These are phyloP conservation scores for Perodicticus potto DNA, from an alignment of 2,797 vertebrate genomes.

Conservation along the genomic window DNA sequence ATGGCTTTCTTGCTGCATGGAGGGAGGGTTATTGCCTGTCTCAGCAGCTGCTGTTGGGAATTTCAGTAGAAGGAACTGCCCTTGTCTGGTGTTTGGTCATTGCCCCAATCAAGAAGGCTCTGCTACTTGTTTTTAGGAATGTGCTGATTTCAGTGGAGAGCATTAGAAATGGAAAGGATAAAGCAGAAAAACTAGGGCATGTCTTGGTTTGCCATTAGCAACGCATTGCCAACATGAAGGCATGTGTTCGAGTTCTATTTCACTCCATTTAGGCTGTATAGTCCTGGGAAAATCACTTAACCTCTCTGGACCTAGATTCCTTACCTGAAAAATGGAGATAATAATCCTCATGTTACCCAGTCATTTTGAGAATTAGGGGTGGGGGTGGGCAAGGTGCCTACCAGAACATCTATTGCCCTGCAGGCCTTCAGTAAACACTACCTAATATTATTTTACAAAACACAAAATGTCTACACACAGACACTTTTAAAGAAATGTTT, in stretches of 20 bases:
- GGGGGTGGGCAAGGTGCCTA: neutral
- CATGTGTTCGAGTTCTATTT: no score
- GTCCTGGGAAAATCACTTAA: neutral
- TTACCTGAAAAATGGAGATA: constrained; percentile 7
- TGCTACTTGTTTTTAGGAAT: neutral
- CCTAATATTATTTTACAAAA: neutral
- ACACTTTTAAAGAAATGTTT: neutral
- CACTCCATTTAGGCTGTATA: neutral
- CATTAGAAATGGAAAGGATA: neutral
- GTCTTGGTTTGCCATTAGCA: neutral
- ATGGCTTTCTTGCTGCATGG: neutral
- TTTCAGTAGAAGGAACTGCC: neutral
- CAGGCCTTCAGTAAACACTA: neutral
- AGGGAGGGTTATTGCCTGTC: neutral
- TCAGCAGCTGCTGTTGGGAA: neutral
- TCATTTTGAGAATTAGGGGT: constrained; percentile 41
- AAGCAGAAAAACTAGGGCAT: neutral
- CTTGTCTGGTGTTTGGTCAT: neutral
- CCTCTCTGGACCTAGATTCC: neutral
- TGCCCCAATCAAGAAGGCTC: neutral
- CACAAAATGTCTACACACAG: neutral
- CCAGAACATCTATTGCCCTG: neutral
- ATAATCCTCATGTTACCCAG: neutral
- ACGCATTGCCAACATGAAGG: neutral
- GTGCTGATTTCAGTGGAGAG: neutral